Evolutionary conservation across 2,113 vertebrate genomes (phyloP).

Genomic region (Anguilla japonica): DNA sequence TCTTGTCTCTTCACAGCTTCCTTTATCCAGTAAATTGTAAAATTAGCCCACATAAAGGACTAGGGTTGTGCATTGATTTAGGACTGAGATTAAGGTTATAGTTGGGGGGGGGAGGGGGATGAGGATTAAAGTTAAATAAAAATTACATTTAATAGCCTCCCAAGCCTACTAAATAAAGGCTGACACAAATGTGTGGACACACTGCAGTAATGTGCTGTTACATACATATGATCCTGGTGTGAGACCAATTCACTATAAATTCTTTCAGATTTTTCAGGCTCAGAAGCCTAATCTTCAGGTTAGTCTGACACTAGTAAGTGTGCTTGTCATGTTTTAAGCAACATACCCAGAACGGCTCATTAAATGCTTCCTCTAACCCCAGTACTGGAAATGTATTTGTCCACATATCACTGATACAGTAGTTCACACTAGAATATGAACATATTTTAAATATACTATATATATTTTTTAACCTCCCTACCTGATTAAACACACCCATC

Average conservation of each 20-base stretch:
- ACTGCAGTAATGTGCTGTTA: too few species aligned
- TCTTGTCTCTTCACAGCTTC: neutral
- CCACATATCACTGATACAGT: neutral
- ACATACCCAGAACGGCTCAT: neutral
- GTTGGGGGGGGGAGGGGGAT: neutral
- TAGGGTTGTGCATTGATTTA: neutral
- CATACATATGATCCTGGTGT: too few species aligned
- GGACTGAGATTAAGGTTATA: neutral
- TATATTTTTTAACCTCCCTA: too few species aligned
- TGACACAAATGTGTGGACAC: too few species aligned
- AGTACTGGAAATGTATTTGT: neutral
- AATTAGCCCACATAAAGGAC: neutral
- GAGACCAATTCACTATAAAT: too few species aligned
- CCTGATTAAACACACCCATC: too few species aligned
- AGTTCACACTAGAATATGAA: neutral
- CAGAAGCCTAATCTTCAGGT: neutral
- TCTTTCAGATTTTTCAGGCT: too few species aligned
- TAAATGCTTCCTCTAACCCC: neutral
- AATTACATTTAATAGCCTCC: too few species aligned
- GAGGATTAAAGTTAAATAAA: too few species aligned
- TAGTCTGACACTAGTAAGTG: neutral
- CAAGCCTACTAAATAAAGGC: too few species aligned
- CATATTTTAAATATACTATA: too few species aligned
- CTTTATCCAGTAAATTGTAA: neutral
- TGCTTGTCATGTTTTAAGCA: neutral